Evolutionary conservation across 2,113 vertebrate species (phyloP).

Genomic region (Saccopteryx bilineata): DNA sequence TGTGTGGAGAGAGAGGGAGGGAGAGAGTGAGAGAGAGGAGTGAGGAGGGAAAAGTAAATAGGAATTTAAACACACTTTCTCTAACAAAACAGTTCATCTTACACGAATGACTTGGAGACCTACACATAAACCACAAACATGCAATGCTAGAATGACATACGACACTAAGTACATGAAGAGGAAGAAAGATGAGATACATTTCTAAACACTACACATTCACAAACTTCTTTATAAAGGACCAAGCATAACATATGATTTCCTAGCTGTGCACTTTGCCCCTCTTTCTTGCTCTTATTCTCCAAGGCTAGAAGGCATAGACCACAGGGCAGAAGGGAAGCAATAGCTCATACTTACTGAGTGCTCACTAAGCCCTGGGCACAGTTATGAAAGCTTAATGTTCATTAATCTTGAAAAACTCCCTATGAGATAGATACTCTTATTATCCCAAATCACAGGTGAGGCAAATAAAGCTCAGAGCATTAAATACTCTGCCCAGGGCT

Average conservation of each 20-base stretch:
- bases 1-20: not conserved
- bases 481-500: not conserved
- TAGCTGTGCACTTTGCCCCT: not conserved
- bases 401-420: not conserved
- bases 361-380: not conserved
- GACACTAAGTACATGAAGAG: not conserved
- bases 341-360: not conserved
- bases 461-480: not conserved
- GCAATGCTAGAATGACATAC: not conserved
- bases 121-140: not conserved
- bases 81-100: not conserved
- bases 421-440: not conserved
- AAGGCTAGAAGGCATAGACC: not conserved
- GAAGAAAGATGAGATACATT: not conserved
- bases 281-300: slow-evolving; percentile 15
- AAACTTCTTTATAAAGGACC: not conserved
- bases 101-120: not conserved
- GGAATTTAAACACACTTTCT: slow-evolving; percentile 1
- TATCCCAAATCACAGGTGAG: not conserved
- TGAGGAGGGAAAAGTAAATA: not conserved
- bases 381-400: not conserved
- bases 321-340: not conserved
- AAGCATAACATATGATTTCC: not conserved
- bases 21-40: not conserved
- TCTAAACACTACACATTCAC: slow-evolving; percentile 2